phyloP scores from a whole-genome alignment of 2,797 vertebrate genomes.

The Sphenopsis melanotis region DNA sequence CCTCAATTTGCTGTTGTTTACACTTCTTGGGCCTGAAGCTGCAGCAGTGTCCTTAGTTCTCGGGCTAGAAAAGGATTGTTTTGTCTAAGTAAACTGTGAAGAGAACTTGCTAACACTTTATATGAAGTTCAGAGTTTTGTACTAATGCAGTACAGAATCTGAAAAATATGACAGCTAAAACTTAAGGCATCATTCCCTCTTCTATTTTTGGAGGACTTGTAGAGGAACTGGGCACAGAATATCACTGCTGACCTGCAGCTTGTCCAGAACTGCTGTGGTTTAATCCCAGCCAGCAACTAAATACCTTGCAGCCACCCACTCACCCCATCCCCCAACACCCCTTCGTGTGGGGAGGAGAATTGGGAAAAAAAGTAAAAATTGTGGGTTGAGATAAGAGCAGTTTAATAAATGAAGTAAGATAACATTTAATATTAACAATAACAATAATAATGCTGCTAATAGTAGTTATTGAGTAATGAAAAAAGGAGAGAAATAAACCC shows the following conservation, averaged over 20 bases:
- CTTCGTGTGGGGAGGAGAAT: not conserved
- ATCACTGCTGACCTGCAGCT: not conserved
- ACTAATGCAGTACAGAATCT: not conserved
- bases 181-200: not conserved
- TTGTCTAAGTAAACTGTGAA: not conserved
- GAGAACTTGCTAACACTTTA: not conserved
- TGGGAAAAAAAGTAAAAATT: not conserved
- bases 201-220: not conserved
- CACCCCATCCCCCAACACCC: not conserved
- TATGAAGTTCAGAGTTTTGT: not conserved
- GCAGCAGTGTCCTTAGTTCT: not conserved
- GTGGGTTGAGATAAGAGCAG: not conserved
- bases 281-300: not conserved
- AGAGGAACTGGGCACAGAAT: not conserved
- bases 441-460: not conserved
- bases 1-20: not conserved
- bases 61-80: not conserved
- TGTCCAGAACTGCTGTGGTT: not conserved
- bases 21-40: not conserved
- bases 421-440: not conserved
- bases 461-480: not conserved
- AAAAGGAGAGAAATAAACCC: not conserved
- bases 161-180: not conserved
- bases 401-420: not conserved
- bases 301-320: not conserved